Base-by-base conservation (phyloP, 2,888 invertebrate species). In the Onchidella celtica region DNA sequence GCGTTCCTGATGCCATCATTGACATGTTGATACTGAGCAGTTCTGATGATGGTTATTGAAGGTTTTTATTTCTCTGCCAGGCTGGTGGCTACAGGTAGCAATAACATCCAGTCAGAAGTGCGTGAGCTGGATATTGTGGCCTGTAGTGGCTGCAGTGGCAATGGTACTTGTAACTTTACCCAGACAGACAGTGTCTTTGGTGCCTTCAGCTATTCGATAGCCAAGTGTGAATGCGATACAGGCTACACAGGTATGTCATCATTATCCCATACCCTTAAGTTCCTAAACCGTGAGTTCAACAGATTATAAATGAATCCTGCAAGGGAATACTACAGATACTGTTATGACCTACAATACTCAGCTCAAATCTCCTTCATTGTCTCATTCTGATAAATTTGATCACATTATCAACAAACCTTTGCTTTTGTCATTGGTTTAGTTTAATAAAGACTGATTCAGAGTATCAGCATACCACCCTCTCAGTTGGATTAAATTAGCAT, bases 171-270 rank as follows among this genome's bases (percentile, higher is more conserved):
- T 66, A 70, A 74, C 70, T 84, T 74, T 36, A 68, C 32, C 3
- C 34, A 59, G 0, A 0, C 36, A 9, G n/a, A 63, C 1, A 21
- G 59, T n/a, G 55, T 47, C 40, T 34, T 14, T 21, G 59, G 47
- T 24, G 61, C 63, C 21, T 78, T 68, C 66, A n/a, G n/a, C n/a
- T 84, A 61, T 47, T 27, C 59, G 0, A 3, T 74, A 21, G 84
- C 82, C 34, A 57, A 21, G 9, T 84, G 84, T 55, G 66, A 36
- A 6, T 84, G 84, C 63, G 63, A 83, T 1, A 66, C 79, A 2
- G 84, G 79, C 68, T 88, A 86, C 83, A 79, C 83, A 57, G 88
- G 88, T 88, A 59, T 36, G 83, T 57, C 0, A 17, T 27, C 40
- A 17, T 69, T 1, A n/a, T n/a, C n/a, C n/a, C n/a, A n/a, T n/a